Evolutionary conservation across 2,113 vertebrate genomes (phyloP), one percentile per base, ranked within the genome.

Genomic region (Nothoprocta perdicaria): DNA sequence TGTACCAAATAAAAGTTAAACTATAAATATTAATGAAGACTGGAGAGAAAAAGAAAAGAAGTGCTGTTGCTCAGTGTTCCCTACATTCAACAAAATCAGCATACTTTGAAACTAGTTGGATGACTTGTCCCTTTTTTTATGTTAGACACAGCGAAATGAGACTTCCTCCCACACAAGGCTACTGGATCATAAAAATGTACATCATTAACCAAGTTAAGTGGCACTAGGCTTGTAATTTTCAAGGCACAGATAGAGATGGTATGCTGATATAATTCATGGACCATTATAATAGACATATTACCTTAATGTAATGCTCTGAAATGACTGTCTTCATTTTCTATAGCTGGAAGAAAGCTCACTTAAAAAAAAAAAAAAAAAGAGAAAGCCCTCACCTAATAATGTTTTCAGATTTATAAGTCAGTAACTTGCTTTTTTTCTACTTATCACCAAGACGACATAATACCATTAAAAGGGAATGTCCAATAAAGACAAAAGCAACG

Each of bases 191-290:
- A 89, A 95, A 95, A 95, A 94, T 75, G 90, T 95, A 90, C 62
- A 81, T 84, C 74, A 80, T 93, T 96, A 95, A 92, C 68, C 79
- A 95, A 95, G 72, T 95, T 93, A 97, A 97, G 74, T 87, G 80
- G 78, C 72, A 90, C 40, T 69, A 58, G 33, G 72, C 73, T 91
- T 91, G 82, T 83, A 94, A 94, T 95, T 95, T 96, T 91, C 90
- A 84, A 94, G 57, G 68, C 73, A 94, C 27, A 88, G 85, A 91
- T 83, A 94, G 60, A 92, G 95, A 91, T 86, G 46, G 9, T 95
- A 81, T 50, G 29, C 81, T 92, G 46, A 80, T 94, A 77, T 95
- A 95, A 95, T 95, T 94, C 80, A 83, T 63, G 48, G 87, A 52
- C 74, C 80, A 90, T 95, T 95, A 92, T 85, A 89, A 91, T 62